These are phyloP conservation scores for Cyclophora albipunctata DNA, from an alignment of 2,888 invertebrate genomes.

Conservation along the genomic window DNA sequence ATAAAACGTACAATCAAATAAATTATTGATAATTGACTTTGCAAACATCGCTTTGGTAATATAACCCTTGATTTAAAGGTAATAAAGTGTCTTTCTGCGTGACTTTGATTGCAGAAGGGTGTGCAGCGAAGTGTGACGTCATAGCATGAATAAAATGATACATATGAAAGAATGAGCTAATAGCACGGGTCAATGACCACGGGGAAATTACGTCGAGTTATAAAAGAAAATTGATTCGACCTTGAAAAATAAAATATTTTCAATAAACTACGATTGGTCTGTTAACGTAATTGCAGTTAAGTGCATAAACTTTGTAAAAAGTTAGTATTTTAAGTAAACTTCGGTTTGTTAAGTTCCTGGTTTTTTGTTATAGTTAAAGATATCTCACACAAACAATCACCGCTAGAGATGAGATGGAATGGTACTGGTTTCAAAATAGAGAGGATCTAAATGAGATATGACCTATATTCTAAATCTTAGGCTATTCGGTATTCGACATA, in stretches of 20 bases:
- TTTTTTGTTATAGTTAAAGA: too few relatives aligned
- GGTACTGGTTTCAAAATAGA: too few relatives aligned
- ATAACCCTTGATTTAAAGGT: background rate
- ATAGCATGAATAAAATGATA: conserved; percentile 42
- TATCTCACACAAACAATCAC: too few relatives aligned
- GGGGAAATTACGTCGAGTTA: background rate
- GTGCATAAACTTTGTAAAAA: too few relatives aligned
- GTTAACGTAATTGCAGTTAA: background rate
- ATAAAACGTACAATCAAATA: conserved; percentile 11
- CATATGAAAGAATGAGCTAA: conserved; percentile 38
- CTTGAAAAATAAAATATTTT: background rate
- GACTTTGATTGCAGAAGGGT: conserved; percentile 30
- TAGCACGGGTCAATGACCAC: conserved; percentile 37
- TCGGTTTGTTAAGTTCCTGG: too few relatives aligned
- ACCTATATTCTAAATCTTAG: too few relatives aligned
- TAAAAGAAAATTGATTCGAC: background rate
- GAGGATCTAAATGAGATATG: too few relatives aligned
- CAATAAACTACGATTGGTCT: background rate
- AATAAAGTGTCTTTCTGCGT: background rate
- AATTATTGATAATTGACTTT: background rate
- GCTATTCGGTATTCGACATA: too few relatives aligned
- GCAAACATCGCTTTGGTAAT: background rate
- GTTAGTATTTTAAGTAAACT: too few relatives aligned
- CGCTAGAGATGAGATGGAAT: too few relatives aligned
- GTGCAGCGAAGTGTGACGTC: conserved; percentile 44